Evolutionary conservation across 2,888 invertebrate genomes (phyloP), one percentile per base, ranked within the genome.

Genomic region (Sphaerophoria rueppellii): DNA sequence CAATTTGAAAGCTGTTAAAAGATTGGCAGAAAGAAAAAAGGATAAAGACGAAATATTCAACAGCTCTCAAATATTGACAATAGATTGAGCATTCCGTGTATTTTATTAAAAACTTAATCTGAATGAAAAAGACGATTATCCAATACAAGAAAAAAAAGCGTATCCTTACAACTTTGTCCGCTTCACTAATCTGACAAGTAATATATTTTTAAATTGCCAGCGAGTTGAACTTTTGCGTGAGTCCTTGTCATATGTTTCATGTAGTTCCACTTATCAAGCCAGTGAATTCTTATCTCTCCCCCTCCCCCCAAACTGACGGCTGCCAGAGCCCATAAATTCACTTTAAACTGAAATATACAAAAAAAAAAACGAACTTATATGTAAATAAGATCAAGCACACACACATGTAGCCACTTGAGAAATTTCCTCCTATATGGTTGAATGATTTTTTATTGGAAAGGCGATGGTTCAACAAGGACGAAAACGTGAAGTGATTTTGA

Each of bases 331-430:
- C 54, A 57, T 78, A 73, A 63, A 78, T 78, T 79, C 78, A 74
- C 78, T 70, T 65, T 48, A 71, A 65, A 71, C 48, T 74, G 70
- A 11, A 34, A 65, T 73, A 65, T 6, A 16, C 35, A 37, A 57
- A 11, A 57, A 37, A 37, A 43, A 0, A 12, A 24, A 58, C 57
- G 74, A 82, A 78, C 78, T 63, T 82, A 2, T 24, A 82, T 82
- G 82, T 63, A 82, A 82, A 82, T 78, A 73, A 52, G 58, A 74
- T 82, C 78, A 40, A 78, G 74, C 82, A 69, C 69, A 80, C 58
- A 60, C 82, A 69, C 70, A 80, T 40, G 24, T 67, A 55, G 67
- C 60, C 78, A 70, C 73, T 73, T 63, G 11, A 78, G 34, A 65
- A 16, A 58, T 32, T 72, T 61, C 60, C 24, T 24, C 24, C 43